These are phyloP conservation scores for Sterna hirundo DNA, from an alignment of 2,113 vertebrate genomes.

Conservation along the genomic window DNA sequence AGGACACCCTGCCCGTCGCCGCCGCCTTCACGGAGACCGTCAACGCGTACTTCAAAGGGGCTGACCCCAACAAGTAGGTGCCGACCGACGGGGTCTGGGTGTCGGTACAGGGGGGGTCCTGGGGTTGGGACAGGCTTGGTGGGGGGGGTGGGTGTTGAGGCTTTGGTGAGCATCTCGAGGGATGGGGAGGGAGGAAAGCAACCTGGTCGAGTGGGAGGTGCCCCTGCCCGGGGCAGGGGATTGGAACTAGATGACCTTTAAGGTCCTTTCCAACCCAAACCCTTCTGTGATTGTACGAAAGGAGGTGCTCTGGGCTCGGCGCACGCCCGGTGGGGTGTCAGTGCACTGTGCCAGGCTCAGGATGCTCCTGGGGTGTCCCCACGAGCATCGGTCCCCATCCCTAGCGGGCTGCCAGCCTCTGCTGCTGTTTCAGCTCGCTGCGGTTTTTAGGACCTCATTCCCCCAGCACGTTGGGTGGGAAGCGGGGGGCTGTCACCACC, in stretches of 20 bases:
- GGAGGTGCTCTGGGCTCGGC: not conserved
- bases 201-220: not conserved
- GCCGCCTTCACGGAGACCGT: slow-evolving; percentile 98
- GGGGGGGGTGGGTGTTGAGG: not conserved
- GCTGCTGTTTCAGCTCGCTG: not conserved
- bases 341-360: not conserved
- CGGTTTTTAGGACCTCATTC: not conserved
- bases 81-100: accelerated
- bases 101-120: accelerated
- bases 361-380: not conserved
- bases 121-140: too few relatives aligned
- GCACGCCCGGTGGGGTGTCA: accelerated
- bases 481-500: accelerated
- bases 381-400: not conserved
- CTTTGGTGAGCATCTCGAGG: not conserved
- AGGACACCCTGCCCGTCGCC: slow-evolving; percentile 96
- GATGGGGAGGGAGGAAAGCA: not conserved
- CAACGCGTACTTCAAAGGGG: slow-evolving; percentile 97
- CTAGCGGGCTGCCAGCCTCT: not conserved
- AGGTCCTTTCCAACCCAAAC: not conserved
- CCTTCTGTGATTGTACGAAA: not conserved
- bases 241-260: not conserved
- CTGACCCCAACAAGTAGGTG: slow-evolving; percentile 94
- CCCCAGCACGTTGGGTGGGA: accelerated
- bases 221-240: not conserved